Evolutionary conservation across 2,888 invertebrate species (phyloP).

Genomic region (Metellina segmentata): DNA sequence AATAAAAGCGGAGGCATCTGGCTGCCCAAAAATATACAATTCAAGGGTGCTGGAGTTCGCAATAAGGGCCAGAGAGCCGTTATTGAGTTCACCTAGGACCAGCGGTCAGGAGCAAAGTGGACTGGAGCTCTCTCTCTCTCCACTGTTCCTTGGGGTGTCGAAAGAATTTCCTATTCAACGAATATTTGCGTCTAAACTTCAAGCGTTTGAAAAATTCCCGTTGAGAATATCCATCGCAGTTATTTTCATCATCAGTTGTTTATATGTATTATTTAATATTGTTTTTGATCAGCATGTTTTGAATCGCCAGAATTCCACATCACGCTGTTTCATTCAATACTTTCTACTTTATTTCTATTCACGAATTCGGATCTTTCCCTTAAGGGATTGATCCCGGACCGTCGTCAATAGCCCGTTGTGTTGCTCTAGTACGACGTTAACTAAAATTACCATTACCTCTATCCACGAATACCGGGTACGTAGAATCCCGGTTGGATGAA

Average conservation of each 20-base stretch:
- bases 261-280: too few relatives aligned
- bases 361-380: neutral
- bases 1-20: slow-evolving; percentile 67
- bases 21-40: slow-evolving; percentile 71
- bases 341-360: too few relatives aligned
- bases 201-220: neutral
- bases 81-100: slow-evolving; percentile 67
- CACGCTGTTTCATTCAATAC: too few relatives aligned
- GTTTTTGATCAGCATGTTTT: too few relatives aligned
- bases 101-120: slow-evolving; percentile 40
- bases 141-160: neutral
- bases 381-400: too few relatives aligned
- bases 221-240: too few relatives aligned
- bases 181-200: neutral
- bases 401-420: too few relatives aligned
- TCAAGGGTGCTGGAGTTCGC: slow-evolving; percentile 37
- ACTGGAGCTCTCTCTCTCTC: neutral
- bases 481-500: too few relatives aligned
- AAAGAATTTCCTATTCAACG: neutral
- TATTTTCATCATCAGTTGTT: too few relatives aligned
- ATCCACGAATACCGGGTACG: too few relatives aligned
- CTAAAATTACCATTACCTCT: too few relatives aligned
- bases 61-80: slow-evolving; percentile 23
- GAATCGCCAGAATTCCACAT: too few relatives aligned
- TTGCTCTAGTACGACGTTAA: neutral